Percentiles rank a stretch among this genome's conserved stretches.
These are phyloP conservation scores for Ladona fulva DNA, from an alignment of 1,140 invertebrate species.

Conservation along the genomic window DNA sequence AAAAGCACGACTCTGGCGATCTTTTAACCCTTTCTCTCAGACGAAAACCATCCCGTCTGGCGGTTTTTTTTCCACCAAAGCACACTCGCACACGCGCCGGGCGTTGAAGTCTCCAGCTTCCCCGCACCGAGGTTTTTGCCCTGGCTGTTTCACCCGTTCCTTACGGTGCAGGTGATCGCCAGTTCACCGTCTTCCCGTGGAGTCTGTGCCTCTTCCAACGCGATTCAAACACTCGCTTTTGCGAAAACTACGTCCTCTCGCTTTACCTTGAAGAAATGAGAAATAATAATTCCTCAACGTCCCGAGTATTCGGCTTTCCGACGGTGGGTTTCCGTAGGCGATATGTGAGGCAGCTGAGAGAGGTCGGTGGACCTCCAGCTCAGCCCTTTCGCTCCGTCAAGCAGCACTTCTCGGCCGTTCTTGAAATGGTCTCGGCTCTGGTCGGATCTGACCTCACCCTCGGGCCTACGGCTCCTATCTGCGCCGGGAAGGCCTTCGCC, in stretches of 20 bases:
- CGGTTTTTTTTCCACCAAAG: too few relatives aligned
- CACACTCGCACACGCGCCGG: background rate
- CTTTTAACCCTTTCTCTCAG: too few relatives aligned
- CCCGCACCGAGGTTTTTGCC: background rate
- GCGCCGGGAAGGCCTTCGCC: background rate
- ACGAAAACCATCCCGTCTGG: too few relatives aligned
- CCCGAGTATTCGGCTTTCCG: too few relatives aligned
- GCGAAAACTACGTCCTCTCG: background rate
- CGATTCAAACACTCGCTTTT: background rate
- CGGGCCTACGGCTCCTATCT: background rate
- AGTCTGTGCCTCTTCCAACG: background rate
- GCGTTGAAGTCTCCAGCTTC: background rate
- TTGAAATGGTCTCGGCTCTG: background rate
- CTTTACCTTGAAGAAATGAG: background rate
- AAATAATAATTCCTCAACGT: background rate
- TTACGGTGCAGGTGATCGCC: background rate
- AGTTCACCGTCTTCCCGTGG: background rate
- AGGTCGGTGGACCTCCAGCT: background rate
- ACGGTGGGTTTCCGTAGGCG: too few relatives aligned
- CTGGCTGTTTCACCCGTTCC: background rate
- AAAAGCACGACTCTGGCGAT: too few relatives aligned
- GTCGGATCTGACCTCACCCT: background rate
- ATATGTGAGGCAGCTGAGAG: background rate
- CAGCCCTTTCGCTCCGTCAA: background rate
- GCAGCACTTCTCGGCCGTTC: background rate